Evolutionary conservation across 2,113 vertebrate species (phyloP), one percentile per base, ranked within the genome.

Genomic region (Oryzias woworae): DNA sequence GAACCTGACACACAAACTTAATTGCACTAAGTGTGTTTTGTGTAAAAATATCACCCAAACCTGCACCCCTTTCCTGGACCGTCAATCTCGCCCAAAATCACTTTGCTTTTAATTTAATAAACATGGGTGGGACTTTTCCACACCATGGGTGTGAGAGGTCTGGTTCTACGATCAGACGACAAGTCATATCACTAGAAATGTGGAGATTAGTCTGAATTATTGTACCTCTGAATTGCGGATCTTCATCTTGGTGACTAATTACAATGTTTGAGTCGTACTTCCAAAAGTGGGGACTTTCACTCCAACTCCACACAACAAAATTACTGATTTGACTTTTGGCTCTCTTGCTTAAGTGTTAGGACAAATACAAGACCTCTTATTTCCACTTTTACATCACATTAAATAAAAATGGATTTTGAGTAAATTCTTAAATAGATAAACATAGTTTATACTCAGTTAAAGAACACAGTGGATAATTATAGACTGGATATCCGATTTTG

Each of bases 1-100:
- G 58, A 84, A 83, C 58, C 63, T 84, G 83, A 83, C 86, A 80
- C 88, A 87, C 85, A 82, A 62, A 70, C 75, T 84, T 90, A 90
- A 92, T 92, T 91, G 88, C 87, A 78, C 75, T 85, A 90, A 91
- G 90, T 91, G 85, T 92, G 90, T 93, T 92, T 92, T 89, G 86
- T 91, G 89, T 92, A 86, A 92, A 92, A 92, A 93, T 91, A 93
- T 89, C 82, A 87, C 79, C 83, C 78, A 77, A 87, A 88, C 80
- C 86, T 85, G 86, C 85, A 90, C 83, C 88, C 86, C 87, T 90
- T 90, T 89, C 84, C 90, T 83, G 85, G 89, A 81, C 86, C 72
- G 89, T 91, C 89, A 91, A 88, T 89, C 91, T 86, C 74, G 73
- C 80, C 61, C 49, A 49, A 83, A 89, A 85, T 85, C 80, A 60